These are phyloP conservation scores for Drosophila ercepeae DNA, from an alignment of 1,140 invertebrate species.

Conservation along the genomic window DNA sequence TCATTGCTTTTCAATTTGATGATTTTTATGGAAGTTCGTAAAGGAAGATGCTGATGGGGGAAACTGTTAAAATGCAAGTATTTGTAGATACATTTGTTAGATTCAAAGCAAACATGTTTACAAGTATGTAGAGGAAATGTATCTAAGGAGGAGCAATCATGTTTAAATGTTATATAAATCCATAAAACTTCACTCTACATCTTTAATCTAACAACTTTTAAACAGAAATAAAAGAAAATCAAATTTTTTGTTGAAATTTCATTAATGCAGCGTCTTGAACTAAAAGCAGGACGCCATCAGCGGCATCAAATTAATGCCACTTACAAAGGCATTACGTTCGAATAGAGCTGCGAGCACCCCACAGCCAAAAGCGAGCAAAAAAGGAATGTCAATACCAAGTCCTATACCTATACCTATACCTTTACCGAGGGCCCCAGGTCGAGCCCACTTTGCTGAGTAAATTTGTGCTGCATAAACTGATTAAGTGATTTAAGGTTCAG, in stretches of 20 bases:
- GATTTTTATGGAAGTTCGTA: background rate
- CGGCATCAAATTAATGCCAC: constrained; percentile 58
- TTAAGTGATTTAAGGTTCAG: constrained; percentile 64
- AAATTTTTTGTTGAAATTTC: background rate
- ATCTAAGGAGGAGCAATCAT: too few species aligned
- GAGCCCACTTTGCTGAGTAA: constrained; percentile 8
- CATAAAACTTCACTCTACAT: too few species aligned
- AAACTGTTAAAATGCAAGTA: background rate
- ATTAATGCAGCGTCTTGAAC: background rate
- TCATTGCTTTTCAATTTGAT: background rate
- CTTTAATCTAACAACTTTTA: background rate
- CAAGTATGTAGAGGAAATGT: too few species aligned
- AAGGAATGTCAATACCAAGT: constrained; percentile 12
- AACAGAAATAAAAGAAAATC: background rate
- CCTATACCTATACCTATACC: background rate
- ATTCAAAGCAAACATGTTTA: too few species aligned
- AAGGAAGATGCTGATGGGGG: background rate
- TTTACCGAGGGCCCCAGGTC: background rate
- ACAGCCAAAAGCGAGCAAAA: background rate
- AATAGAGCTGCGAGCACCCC: constrained; percentile 38
- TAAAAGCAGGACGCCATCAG: constrained; percentile 4
- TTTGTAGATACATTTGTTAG: background rate
- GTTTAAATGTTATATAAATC: too few species aligned
- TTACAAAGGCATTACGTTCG: constrained; percentile 57
- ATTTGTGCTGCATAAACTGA: constrained; percentile 57